Evolutionary conservation across 2,888 invertebrate genomes (phyloP), one percentile per base, ranked within the genome.

Genomic region (Limnephilus auricula): DNA sequence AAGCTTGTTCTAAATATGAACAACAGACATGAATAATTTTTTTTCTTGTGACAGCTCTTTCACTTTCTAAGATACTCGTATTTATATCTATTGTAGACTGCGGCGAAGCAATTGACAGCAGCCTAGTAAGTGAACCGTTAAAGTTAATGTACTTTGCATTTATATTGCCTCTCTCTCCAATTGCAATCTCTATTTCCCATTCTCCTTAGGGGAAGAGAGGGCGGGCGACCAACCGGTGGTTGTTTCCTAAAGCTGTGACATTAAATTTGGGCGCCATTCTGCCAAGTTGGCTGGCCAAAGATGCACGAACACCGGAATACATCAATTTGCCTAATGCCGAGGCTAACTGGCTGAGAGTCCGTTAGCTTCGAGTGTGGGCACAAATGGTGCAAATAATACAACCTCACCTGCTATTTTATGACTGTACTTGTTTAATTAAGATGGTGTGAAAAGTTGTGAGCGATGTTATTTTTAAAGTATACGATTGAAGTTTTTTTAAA

Each of bases 291-390:
- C 90, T 65, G 82, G 79, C 82, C 79, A 79, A 50, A 79, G 37
- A 89, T 65, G 82, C 78, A 65, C 79, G 40, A 50, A 89, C 89
- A 88, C 89, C 92, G 92, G 92, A 92, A 92, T 79, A 92, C 90
- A 89, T 92, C 92, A 92, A 92, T 92, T 92, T 92, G 90, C 92
- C 87, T 90, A 92, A 92, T 84, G 86, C 30, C 13, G 25, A 13
- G 13, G 80, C 80, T 32, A 31, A 31, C 80, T 31, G 80, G 6
- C 80, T 18, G 15, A 32, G 80, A 80, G 32, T 18, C 32, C 31
- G 3, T 80, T 32, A 80, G 40, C n/a, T 34, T 34, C n/a, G 13
- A 84, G 18, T 84, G 34, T 84, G 25, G 65, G 25, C 65, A 65
- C 25, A 65, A 65, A 25, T 25, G 65, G 25, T 65, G 9, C 25